Evolutionary conservation across 1,140 invertebrate genomes (phyloP).

Genomic region (Agrilus planipennis): DNA sequence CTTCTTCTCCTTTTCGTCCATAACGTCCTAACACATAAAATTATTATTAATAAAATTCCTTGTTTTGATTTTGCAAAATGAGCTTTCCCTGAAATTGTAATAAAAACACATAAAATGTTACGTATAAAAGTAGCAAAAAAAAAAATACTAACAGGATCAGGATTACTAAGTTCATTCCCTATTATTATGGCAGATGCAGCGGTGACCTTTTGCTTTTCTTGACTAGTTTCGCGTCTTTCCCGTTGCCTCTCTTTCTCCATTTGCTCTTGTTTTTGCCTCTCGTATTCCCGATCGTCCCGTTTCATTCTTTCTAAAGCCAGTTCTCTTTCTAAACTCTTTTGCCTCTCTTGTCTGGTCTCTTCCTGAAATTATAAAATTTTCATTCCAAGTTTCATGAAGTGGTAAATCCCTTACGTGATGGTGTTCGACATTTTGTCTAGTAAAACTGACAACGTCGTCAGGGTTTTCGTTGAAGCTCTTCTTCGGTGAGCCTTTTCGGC

Average conservation of each 20-base stretch:
- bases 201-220: conserved; percentile 35
- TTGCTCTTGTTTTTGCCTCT: conserved; percentile 31
- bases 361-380: too few species aligned
- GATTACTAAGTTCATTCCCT: conserved; percentile 49
- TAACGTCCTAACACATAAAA: conserved; percentile 45
- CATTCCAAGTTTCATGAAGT: too few species aligned
- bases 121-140: conserved; percentile 8
- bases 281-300: conserved; percentile 32
- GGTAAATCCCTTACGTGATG: too few species aligned
- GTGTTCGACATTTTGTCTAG: too few species aligned
- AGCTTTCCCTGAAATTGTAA: not conserved
- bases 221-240: conserved; percentile 38
- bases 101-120: too few species aligned
- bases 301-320: conserved; percentile 35
- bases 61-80: not conserved
- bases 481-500: conserved; percentile 63
- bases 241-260: conserved; percentile 34
- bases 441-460: too few species aligned
- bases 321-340: conserved; percentile 26
- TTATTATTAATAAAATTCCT: conserved; percentile 6
- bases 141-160: conserved; percentile 47
- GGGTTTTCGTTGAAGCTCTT: conserved; percentile 37
- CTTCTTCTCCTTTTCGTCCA: conserved; percentile 82
- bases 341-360: conserved; percentile 15
- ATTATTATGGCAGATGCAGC: conserved; percentile 53